Conservation (phyloP, 2,113 vertebrate species). For the Acrocephalus kingi region DNA sequence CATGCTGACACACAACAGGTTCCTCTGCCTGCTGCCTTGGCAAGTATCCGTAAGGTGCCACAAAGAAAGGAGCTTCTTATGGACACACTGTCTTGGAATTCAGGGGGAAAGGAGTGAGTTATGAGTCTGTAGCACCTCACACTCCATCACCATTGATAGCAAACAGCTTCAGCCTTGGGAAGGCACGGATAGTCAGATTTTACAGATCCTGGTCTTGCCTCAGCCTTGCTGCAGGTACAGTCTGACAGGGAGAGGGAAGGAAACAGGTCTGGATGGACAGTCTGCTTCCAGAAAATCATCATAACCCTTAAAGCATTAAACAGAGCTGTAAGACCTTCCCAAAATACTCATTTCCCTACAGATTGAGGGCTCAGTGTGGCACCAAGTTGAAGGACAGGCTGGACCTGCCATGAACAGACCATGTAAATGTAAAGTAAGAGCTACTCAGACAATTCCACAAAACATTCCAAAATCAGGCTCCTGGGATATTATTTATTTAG, state of each 20-base stretch:
- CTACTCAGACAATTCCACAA: not conserved
- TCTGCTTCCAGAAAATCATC: too few species aligned
- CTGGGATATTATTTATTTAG: not conserved
- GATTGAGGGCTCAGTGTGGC: not conserved
- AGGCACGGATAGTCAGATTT: slow-evolving; percentile 92
- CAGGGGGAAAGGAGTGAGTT: accelerated
- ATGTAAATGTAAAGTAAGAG: not conserved
- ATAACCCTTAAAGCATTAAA: not conserved
- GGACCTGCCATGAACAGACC: too few species aligned
- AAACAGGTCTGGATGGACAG: accelerated
- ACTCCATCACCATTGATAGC: slow-evolving; percentile 89
- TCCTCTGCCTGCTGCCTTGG: not conserved
- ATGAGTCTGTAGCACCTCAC: slow-evolving; percentile 89
- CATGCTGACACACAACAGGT: not conserved
- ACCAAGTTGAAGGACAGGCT: not conserved
- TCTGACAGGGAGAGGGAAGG: slow-evolving; percentile 58
- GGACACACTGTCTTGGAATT: not conserved
- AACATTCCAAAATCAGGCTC: not conserved
- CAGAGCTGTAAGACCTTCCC: not conserved
- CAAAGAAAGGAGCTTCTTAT: not conserved
- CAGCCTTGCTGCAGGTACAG: slow-evolving; percentile 88
- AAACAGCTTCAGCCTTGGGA: slow-evolving; percentile 89
- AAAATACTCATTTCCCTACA: accelerated
- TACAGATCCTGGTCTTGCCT: slow-evolving; percentile 91
- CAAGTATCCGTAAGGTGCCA: not conserved